Evolutionary conservation across 2,797 vertebrate genomes (phyloP), one percentile per base, ranked within the genome.

Genomic region (Chromis chromis): DNA sequence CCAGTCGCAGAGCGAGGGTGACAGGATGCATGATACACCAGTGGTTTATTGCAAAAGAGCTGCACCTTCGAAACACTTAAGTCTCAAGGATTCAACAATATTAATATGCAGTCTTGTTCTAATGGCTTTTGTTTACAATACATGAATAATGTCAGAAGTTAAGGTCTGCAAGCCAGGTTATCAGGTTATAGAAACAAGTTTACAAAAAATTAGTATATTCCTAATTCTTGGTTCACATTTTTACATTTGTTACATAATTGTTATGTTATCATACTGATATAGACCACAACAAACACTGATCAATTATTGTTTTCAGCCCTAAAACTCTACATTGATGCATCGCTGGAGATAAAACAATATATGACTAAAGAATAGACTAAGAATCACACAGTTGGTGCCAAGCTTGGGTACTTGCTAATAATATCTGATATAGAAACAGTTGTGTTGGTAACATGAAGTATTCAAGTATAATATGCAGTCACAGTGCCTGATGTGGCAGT

Each of bases 401-500:
- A 11, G 11, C 49, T 52, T 42, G 10, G 31, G 4, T 14, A 4
- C 4, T n/a, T 27, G 31, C 7, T 49, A 57, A n/a, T 55, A 14
- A 17, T 63, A 25, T 33, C 12, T 46, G 33, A 6, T 57, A 8
- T 44, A 40, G 12, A 24, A n/a, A 53, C 16, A 16, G 8, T 42
- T 44, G 36, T 22, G 11, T 40, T 36, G 8, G 40, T 16, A 40
- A 9, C 21, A 36, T 52, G 10, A 40, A 19, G 17, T 31, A 48
- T 67, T 56, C 17, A 44, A 60, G 28, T 53, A 19, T 57, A 16
- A 1, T 8, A 25, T 9, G 16, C 6, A 28, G 13, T 21, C 7
- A 16, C 33, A 19, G 39, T 57, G 24, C 36, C 25, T 71, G 27
- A 61, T 25, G 57, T 52, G 46, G 27, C 56, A 48, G 44, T 24